Base-by-base conservation (phyloP, 2,113 vertebrate species). In the Zosterops borbonicus region DNA sequence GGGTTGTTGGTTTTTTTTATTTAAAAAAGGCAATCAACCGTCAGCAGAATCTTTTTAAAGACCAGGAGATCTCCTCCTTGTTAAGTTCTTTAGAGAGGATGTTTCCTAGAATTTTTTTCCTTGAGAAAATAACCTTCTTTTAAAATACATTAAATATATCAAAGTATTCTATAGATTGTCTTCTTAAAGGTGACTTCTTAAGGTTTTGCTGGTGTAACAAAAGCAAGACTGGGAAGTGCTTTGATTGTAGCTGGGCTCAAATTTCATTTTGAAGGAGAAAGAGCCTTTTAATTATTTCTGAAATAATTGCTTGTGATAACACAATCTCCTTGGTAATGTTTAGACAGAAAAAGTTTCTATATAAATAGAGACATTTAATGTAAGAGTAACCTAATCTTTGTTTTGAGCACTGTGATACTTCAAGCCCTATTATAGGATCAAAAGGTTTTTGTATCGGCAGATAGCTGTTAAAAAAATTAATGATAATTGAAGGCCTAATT, bases 341-440 rank as follows among this genome's bases (percentile, higher is more conserved):
- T 69, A 77, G 67, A 67, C 78, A 77, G 71, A 74, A 88, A 59
- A 33, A 56, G 83, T 86, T 94, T 62, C 53, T 81, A 33, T 83
- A 74, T 90, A 96, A 96, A 95, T 83, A 97, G 24, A 95, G 49
- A 4, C 9, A 46, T 85, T 80, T 88, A 53, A 62, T 85, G 35
- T 76, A 46, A 90, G 46, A 80, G 75, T 46, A 95, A 94, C 22
- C 52, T 42, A 81, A 92, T 88, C 83, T 69, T 85, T 69, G 24
- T 92, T 92, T 88, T 92, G 79, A 96, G 74, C 58, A 83, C 80
- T 62, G 50, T 77, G 42, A 47, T 67, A 41, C 20, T 87, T 78
- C 37, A 60, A 69, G 55, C n/a, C 25, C 14, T 65, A 10, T 70
- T 69, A 27, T 8, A 50, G 46, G 67, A 90, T 93, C 71, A 88